Conservation (phyloP, 2,797 vertebrate genomes). For the Argentina silus region DNA sequence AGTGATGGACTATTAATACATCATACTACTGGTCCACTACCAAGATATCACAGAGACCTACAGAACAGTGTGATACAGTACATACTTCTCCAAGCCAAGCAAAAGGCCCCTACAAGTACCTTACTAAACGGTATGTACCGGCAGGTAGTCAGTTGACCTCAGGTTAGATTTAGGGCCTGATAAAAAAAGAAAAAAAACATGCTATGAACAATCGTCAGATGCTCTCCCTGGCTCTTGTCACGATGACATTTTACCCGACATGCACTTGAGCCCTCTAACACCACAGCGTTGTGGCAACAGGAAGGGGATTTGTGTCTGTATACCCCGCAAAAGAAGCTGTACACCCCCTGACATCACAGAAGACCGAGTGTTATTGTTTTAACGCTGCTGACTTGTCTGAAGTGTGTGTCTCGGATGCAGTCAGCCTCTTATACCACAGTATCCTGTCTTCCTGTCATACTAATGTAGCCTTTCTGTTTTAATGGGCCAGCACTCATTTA, state of each 20-base stretch:
- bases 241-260: not conserved
- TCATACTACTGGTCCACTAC: not conserved
- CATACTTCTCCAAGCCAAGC: not conserved
- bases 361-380: too few species aligned
- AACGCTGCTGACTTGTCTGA: too few species aligned
- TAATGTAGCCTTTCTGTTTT: not conserved
- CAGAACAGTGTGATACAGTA: not conserved
- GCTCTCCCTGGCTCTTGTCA: not conserved
- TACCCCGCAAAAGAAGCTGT: too few species aligned
- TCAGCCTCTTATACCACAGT: not conserved
- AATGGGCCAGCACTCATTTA: not conserved
- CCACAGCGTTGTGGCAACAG: not conserved
- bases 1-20: conserved; percentile 8
- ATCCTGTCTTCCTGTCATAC: not conserved
- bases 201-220: not conserved
- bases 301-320: not conserved
- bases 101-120: not conserved
- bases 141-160: not conserved
- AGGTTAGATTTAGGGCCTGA: not conserved
- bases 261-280: not conserved
- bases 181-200: not conserved
- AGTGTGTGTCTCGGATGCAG: too few species aligned
- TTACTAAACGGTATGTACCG: not conserved
- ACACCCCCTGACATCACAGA: too few species aligned
- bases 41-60: not conserved